These are phyloP conservation scores for Steinernema carpocapsae DNA, from an alignment of 2,888 invertebrate species.

Conservation along the genomic window DNA sequence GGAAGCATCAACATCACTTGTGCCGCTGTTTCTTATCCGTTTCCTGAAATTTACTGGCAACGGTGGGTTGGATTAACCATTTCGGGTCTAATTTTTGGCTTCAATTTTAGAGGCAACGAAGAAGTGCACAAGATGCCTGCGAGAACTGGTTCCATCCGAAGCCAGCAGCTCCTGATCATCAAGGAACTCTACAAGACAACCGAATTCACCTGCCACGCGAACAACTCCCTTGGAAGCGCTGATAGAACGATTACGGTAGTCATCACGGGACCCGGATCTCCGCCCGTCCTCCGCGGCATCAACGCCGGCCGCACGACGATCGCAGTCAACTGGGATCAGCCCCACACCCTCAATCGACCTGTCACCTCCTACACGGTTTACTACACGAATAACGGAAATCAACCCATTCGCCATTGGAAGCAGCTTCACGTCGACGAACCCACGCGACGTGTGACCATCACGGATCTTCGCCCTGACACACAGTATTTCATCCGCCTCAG, in stretches of 20 bases:
- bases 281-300: slow-evolving; percentile 58
- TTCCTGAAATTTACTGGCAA: slow-evolving; percentile 66
- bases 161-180: slow-evolving; percentile 60
- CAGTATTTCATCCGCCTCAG: slow-evolving; percentile 63
- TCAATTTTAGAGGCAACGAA: slow-evolving; percentile 48
- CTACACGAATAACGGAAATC: slow-evolving; percentile 65
- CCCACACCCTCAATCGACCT: slow-evolving; percentile 63
- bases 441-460: slow-evolving; percentile 53
- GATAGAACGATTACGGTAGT: slow-evolving; percentile 59
- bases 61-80: slow-evolving; percentile 50
- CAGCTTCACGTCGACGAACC: slow-evolving; percentile 61
- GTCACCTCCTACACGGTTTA: slow-evolving; percentile 67
- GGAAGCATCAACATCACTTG: slow-evolving; percentile 67
- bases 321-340: slow-evolving; percentile 63
- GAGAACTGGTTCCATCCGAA: slow-evolving; percentile 40
- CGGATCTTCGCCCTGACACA: slow-evolving; percentile 61
- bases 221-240: slow-evolving; percentile 57
- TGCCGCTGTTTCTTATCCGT: slow-evolving; percentile 65
- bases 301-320: slow-evolving; percentile 55
- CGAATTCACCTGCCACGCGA: slow-evolving; percentile 65
- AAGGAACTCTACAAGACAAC: slow-evolving; percentile 64
- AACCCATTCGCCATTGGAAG: slow-evolving; percentile 66
- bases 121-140: slow-evolving; percentile 44
- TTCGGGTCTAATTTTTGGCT: slow-evolving; percentile 24
- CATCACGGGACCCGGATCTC: slow-evolving; percentile 61